A percentile compares a stretch with the other conserved stretches of the same genome.
Evolutionary conservation across 2,888 invertebrate genomes (phyloP).

Genomic region (Taenaris catops): DNA sequence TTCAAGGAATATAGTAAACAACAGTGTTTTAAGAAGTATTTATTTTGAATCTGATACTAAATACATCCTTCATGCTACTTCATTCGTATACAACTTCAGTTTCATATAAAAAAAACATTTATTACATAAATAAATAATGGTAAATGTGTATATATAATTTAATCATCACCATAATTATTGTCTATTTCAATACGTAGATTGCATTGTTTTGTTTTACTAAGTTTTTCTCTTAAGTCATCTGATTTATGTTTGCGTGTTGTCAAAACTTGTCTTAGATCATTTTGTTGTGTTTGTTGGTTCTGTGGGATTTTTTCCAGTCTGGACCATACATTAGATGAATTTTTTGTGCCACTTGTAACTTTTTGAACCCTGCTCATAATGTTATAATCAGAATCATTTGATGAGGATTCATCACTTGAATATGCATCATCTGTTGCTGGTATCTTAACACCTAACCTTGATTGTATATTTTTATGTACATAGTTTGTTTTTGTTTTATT

Average conservation of each 20-base stretch:
- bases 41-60: no score
- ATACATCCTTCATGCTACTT: no score
- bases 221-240: conserved; percentile 56
- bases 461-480: conserved; percentile 38
- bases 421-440: conserved; percentile 29
- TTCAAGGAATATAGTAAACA: no score
- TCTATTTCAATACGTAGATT: conserved; percentile 74
- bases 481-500: conserved; percentile 20
- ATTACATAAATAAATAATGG: background rate
- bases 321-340: conserved; percentile 76
- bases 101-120: no score
- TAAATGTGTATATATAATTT: conserved; percentile 28
- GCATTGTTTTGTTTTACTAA: conserved; percentile 55
- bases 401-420: conserved; percentile 46
- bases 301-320: conserved; percentile 61
- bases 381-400: conserved; percentile 49
- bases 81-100: no score
- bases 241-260: conserved; percentile 48
- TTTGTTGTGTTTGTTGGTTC: conserved; percentile 34
- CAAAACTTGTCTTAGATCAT: conserved; percentile 56
- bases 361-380: conserved; percentile 77
- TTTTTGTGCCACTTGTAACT: conserved; percentile 46
- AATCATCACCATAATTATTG: conserved; percentile 51
- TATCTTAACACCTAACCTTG: conserved; percentile 58
- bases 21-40: no score